Conservation (phyloP, 2,113 vertebrate species). For the Hyaena hyaena region DNA sequence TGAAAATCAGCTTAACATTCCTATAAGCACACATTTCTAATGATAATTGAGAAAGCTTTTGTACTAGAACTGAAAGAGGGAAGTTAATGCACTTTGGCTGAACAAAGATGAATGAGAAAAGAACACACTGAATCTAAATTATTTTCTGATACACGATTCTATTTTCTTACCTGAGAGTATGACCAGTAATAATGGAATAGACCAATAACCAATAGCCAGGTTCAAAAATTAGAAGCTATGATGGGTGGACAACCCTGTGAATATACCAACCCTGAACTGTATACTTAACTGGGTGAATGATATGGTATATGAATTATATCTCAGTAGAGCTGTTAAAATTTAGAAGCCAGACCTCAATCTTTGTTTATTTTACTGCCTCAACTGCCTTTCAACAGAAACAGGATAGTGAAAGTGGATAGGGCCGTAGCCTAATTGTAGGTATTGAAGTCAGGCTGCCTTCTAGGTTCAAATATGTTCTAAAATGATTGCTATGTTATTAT, state of each 20-base stretch:
- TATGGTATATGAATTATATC: not conserved
- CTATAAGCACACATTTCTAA: not conserved
- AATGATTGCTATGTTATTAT: not conserved
- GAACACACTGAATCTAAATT: not conserved
- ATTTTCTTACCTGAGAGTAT: constrained; percentile 12
- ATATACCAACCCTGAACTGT: not conserved
- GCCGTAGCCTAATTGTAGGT: not conserved
- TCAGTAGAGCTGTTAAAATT: not conserved
- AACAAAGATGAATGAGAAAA: constrained; percentile 32
- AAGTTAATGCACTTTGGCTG: not conserved
- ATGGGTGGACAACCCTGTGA: not conserved
- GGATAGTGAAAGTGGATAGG: not conserved
- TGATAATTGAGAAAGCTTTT: constrained; percentile 12
- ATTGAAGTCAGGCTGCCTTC: not conserved
- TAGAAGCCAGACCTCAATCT: not conserved
- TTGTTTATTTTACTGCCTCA: constrained; percentile 11
- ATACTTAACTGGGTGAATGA: not conserved
- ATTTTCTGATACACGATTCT: not conserved
- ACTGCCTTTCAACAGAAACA: constrained; percentile 3
- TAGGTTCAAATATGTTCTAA: not conserved
- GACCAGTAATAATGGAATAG: not conserved
- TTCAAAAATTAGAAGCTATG: constrained; percentile 29
- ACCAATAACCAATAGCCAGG: not conserved
- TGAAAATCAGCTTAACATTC: constrained; percentile 48
- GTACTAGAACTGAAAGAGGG: not conserved